These are phyloP conservation scores for Albula goreensis DNA, from an alignment of 2,113 vertebrate genomes.

Conservation along the genomic window DNA sequence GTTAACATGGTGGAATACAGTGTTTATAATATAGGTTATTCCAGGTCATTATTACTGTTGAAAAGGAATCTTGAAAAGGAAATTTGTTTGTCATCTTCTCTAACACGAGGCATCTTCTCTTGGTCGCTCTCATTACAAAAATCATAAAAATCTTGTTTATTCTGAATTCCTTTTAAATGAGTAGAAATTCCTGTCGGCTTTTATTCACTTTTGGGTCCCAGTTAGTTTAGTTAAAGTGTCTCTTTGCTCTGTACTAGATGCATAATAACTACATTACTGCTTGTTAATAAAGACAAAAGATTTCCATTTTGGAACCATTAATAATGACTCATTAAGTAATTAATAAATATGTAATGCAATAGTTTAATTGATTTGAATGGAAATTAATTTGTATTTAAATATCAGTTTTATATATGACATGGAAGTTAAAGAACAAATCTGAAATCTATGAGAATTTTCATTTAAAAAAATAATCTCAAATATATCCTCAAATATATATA, in stretches of 20 bases:
- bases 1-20: too few species aligned
- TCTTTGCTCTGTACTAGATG: background rate
- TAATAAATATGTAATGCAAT: background rate
- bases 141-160: background rate
- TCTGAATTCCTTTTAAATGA: background rate
- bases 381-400: background rate
- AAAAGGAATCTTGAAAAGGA: background rate
- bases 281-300: background rate
- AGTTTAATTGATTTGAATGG: too few species aligned
- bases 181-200: background rate
- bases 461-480: background rate
- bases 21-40: background rate
- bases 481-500: background rate
- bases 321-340: background rate
- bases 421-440: background rate
- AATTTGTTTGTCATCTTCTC: background rate
- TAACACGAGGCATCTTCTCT: background rate
- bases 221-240: constrained; percentile 3
- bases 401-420: background rate
- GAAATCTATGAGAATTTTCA: background rate
- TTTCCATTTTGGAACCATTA: background rate
- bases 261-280: background rate
- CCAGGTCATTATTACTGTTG: background rate
- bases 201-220: background rate
- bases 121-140: background rate